Conservation (phyloP, 2,113 vertebrate genomes). For the Aix galericulata region DNA sequence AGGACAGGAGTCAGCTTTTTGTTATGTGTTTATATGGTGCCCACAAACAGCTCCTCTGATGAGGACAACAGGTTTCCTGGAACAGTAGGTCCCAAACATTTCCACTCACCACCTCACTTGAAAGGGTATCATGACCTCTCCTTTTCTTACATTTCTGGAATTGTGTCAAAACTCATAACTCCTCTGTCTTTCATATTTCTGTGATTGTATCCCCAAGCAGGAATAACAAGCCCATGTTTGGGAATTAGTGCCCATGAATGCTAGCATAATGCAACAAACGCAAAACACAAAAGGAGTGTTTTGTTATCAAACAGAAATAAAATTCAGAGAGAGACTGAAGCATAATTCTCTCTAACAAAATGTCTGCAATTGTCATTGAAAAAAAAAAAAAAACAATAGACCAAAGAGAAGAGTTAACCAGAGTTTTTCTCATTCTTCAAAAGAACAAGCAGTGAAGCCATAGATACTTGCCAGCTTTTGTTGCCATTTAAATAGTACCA, state of each 20-base stretch:
- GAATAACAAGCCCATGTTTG: not conserved
- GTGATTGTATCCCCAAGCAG: not conserved
- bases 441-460: not conserved
- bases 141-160: not conserved
- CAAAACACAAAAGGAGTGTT: not conserved
- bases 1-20: constrained; percentile 1
- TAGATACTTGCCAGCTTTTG: constrained; percentile 4
- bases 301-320: constrained; percentile 36
- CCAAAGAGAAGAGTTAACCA: constrained; percentile 42
- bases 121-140: constrained; percentile 8
- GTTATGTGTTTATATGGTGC: not conserved
- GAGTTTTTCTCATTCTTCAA: not conserved
- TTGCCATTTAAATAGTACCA: constrained; percentile 1
- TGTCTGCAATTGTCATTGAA: constrained; percentile 5
- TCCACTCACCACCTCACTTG: not conserved
- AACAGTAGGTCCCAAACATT: not conserved
- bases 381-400: constrained; percentile 39
- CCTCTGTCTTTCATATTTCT: constrained; percentile 10
- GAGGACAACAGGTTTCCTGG: constrained; percentile 37
- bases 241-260: not conserved
- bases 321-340: not conserved
- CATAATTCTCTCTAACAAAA: not conserved
- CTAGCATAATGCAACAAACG: not conserved
- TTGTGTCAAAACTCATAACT: not conserved
- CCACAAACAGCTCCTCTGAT: not conserved